Percentiles rank a stretch among this genome's conserved stretches.
Conservation (phyloP, 2,797 vertebrate genomes). For the Neopelma chrysocephalum region DNA sequence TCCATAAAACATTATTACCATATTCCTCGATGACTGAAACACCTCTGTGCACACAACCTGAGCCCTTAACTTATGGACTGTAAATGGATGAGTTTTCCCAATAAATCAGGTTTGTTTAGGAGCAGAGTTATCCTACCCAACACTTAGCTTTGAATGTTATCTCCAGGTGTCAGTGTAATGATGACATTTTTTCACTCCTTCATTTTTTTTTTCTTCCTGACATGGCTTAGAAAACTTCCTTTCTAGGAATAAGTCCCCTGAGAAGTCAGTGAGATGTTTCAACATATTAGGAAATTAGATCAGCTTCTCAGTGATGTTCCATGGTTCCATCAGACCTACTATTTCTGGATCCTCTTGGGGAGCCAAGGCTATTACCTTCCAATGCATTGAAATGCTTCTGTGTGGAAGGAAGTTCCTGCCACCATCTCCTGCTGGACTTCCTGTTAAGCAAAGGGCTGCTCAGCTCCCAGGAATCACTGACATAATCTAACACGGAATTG, state of each 20-base stretch:
- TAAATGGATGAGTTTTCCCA: constrained; percentile 46
- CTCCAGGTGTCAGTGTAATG: neutral
- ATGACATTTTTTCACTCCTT: neutral
- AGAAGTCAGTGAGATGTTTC: neutral
- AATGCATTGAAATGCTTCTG: neutral
- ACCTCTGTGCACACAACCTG: neutral
- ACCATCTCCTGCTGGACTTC: neutral
- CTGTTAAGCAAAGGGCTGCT: neutral
- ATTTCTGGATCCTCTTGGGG: neutral
- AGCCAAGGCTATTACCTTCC: neutral
- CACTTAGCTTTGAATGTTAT: neutral
- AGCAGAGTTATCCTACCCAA: neutral
- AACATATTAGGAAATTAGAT: neutral
- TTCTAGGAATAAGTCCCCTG: neutral
- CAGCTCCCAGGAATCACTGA: neutral
- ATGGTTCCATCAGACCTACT: neutral
- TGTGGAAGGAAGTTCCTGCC: neutral
- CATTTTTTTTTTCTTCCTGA: neutral
- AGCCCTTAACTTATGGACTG: constrained; percentile 57
- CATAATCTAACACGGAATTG: neutral
- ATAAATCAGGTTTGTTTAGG: constrained; percentile 66
- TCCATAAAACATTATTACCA: constrained; percentile 55
- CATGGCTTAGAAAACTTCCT: neutral
- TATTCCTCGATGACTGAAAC: constrained; percentile 54
- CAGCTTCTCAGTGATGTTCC: neutral